Percentiles rank a stretch among this genome's conserved stretches.
Conservation (phyloP, 2,797 vertebrate species). For the Todus mexicanus region DNA sequence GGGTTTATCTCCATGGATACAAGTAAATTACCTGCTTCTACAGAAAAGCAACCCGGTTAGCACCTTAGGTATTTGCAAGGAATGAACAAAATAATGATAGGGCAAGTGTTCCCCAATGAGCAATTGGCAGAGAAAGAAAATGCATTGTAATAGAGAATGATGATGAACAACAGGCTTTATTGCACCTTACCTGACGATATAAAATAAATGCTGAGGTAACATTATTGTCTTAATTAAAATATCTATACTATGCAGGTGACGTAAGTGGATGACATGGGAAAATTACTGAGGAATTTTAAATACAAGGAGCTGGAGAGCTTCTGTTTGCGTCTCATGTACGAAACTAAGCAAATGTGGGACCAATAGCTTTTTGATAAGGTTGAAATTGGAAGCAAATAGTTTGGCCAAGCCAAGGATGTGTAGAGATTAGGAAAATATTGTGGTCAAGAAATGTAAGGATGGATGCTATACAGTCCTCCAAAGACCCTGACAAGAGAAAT, state of each 20-base stretch:
- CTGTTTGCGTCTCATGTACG: background rate
- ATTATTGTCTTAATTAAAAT: background rate
- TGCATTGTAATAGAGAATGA: background rate
- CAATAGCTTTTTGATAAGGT: background rate
- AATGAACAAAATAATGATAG: background rate
- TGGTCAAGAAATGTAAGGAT: background rate
- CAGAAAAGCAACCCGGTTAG: slow-evolving; percentile 5
- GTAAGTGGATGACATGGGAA: background rate
- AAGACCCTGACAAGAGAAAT: background rate
- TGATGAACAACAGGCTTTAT: background rate
- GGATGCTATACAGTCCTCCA: background rate
- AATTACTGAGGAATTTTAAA: background rate
- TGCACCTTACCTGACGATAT: background rate
- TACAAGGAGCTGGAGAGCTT: background rate
- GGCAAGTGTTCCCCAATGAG: background rate
- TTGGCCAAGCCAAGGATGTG: background rate
- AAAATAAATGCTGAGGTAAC: background rate
- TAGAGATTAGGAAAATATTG: background rate
- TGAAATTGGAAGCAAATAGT: background rate
- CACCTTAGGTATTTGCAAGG: background rate
- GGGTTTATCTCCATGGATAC: background rate
- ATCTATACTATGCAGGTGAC: background rate
- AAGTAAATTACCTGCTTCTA: background rate
- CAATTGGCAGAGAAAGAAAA: background rate
- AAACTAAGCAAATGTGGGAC: background rate